These are phyloP conservation scores for Adoxophyes honmai DNA, from an alignment of 1,140 invertebrate species.

Conservation along the genomic window DNA sequence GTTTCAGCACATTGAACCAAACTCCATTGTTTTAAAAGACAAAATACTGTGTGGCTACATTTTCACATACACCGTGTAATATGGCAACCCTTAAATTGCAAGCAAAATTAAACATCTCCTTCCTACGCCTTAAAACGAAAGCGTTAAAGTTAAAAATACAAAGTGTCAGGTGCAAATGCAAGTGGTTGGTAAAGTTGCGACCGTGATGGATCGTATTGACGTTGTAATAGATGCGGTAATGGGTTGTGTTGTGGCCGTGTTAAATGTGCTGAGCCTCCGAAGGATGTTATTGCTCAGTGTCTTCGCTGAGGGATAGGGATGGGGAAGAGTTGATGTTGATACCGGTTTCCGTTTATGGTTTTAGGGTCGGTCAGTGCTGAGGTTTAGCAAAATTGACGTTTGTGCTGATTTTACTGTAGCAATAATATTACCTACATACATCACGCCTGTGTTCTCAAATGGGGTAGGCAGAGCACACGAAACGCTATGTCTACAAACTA, in stretches of 20 bases:
- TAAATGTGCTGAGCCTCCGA: constrained; percentile 53
- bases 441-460: too few species aligned
- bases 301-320: constrained; percentile 56
- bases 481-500: too few species aligned
- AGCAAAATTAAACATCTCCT: neutral
- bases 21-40: neutral
- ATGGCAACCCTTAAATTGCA: constrained; percentile 21
- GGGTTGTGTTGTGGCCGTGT: constrained; percentile 32
- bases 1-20: neutral
- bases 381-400: too few species aligned
- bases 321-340: constrained; percentile 21
- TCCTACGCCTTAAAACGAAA: constrained; percentile 19
- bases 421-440: too few species aligned
- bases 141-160: constrained; percentile 27
- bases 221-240: constrained; percentile 17
- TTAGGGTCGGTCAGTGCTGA: too few species aligned
- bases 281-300: constrained; percentile 73
- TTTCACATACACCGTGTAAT: constrained; percentile 31
- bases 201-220: constrained; percentile 17
- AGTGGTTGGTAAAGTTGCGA: constrained; percentile 25
- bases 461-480: too few species aligned
- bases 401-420: too few species aligned
- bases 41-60: too few species aligned
- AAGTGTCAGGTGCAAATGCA: constrained; percentile 9
- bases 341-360: neutral